These are phyloP conservation scores for Smittia sp. DNA, from an alignment of 2,888 invertebrate species.

Conservation along the genomic window DNA sequence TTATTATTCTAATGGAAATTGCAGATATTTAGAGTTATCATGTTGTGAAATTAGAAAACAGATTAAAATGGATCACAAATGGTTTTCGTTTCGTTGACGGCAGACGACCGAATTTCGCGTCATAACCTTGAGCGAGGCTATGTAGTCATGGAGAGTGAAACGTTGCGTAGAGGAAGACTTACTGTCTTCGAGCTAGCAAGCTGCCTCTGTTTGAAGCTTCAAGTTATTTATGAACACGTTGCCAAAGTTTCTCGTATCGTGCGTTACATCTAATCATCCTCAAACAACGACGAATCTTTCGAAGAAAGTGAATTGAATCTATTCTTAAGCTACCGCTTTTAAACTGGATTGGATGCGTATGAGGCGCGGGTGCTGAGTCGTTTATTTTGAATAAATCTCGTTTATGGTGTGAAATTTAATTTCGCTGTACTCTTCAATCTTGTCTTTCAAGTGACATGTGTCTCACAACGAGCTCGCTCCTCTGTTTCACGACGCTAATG, in stretches of 20 bases:
- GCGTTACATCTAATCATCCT: background rate
- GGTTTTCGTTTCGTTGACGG: too few species aligned
- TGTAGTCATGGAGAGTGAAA: too few species aligned
- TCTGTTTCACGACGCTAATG: background rate
- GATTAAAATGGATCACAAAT: background rate
- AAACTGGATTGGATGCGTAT: background rate
- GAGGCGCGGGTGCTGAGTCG: background rate
- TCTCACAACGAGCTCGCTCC: background rate
- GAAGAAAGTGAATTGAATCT: background rate
- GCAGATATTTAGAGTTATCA: background rate
- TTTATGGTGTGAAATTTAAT: constrained; percentile 28
- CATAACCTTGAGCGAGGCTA: too few species aligned
- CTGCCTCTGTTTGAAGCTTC: too few species aligned
- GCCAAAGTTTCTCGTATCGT: background rate
- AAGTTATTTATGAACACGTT: too few species aligned
- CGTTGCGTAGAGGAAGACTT: too few species aligned
- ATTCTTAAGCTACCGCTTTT: background rate
- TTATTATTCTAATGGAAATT: constrained; percentile 12
- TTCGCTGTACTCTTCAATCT: background rate
- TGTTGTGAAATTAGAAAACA: background rate
- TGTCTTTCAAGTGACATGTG: constrained; percentile 30
- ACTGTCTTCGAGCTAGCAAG: too few species aligned
- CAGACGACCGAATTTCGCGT: too few species aligned
- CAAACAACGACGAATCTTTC: background rate
- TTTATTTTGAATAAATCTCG: constrained; percentile 3